Evolutionary conservation across 2,797 vertebrate genomes (phyloP), one percentile per base, ranked within the genome.

Genomic region (Enteromius treurensis): DNA sequence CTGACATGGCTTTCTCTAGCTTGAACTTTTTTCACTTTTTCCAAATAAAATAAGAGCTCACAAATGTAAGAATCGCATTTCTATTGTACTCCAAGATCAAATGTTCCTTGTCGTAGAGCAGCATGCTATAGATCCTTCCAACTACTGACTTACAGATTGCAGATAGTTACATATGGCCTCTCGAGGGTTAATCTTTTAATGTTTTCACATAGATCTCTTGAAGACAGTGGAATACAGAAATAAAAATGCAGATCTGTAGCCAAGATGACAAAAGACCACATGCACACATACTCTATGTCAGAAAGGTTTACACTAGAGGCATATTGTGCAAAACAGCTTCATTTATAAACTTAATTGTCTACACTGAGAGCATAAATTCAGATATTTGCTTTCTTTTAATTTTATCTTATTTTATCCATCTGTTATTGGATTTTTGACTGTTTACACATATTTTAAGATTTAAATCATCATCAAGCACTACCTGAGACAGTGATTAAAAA

Each of bases 1-100:
- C 88, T 91, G 87, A 85, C 89, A 91, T 90, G 5, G 26, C 76
- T 89, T 87, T 85, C 85, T 80, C 64, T 82, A 75, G 88, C 79
- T 64, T 79, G 1, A 19, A 60, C 37, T 68, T 14, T 76, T 78
- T 82, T 51, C 85, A 82, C 84, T 49, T 64, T 86, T 90, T 87
- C 89, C 90, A 90, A 80, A 60, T 42, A 60, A 45, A 62, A 76
- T 69, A 90, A 89, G 85, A 84, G 55, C 71, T 79, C 71, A 81
- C 9, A 65, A 58, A 69, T 21, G 17, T 67, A 49, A 32, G 26
- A 42, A 58, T 2, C 8, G 0, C 0, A 55, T 79, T 68, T 78
- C 5, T 53, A n/a, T 68, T 11, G 1, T 47, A 49, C 11, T 65
- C 45, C 3, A 67, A 23, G 29, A 37, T 51, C 19, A 15, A 51